Evolutionary conservation across 2,888 invertebrate species (phyloP).

Genomic region (Conops quadrifasciatus): DNA sequence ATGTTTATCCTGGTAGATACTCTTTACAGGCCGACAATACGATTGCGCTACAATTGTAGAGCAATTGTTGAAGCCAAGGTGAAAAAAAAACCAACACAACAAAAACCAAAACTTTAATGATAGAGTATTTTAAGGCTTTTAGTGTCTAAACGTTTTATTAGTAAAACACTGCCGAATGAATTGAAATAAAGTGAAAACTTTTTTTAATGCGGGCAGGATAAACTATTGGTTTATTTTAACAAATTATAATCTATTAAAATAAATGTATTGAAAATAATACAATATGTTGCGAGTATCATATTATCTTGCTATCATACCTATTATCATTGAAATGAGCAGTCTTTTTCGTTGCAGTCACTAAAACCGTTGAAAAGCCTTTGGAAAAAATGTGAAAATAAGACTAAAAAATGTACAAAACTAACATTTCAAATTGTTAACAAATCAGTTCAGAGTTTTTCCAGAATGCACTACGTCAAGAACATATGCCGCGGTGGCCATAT

Average conservation of each 20-base stretch:
- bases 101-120: not conserved
- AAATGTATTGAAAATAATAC: not conserved
- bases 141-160: not conserved
- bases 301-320: no score
- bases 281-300: no score
- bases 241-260: not conserved
- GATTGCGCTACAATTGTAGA: not conserved
- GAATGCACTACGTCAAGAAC: no score
- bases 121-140: not conserved
- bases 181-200: not conserved
- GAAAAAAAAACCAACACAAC: not conserved
- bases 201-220: not conserved
- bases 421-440: no score
- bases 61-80: not conserved
- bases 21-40: not conserved
- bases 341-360: no score
- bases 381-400: no score
- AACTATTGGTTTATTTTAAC: not conserved
- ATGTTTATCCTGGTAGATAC: conserved; percentile 26
- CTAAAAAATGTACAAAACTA: no score
- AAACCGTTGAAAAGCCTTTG: no score
- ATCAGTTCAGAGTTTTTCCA: no score
- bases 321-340: no score
- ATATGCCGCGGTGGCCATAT: no score
- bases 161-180: not conserved